Conservation (phyloP, 2,113 vertebrate species). For the Mionectes macconnelli region DNA sequence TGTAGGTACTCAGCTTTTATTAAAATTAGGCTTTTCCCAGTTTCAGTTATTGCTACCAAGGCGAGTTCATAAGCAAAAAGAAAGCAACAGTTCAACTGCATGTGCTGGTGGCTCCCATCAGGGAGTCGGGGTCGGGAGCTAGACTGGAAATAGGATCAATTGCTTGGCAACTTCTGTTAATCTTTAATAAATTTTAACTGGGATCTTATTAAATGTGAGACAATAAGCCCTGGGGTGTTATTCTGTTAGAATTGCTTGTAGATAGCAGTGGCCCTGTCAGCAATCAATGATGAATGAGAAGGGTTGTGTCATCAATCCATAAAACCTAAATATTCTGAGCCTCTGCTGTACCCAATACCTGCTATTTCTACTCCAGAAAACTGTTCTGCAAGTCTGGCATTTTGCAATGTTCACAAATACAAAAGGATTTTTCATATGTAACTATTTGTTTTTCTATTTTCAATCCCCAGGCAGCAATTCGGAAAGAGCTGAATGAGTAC, state of each 20-base stretch:
- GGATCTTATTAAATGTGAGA: neutral
- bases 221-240: neutral
- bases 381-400: neutral
- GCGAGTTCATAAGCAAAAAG: neutral
- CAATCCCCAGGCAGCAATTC: slow-evolving; percentile 89
- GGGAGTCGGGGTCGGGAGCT: neutral
- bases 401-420: neutral
- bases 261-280: neutral
- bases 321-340: neutral
- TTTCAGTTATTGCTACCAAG: neutral
- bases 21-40: neutral
- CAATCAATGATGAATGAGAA: neutral
- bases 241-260: neutral
- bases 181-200: neutral
- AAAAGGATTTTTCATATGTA: neutral
- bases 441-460: neutral
- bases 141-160: neutral
- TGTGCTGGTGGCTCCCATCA: neutral
- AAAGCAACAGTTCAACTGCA: neutral
- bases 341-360: neutral
- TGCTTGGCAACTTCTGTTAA: neutral
- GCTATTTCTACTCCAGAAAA: neutral
- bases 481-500: slow-evolving; percentile 98
- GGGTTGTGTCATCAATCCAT: neutral
- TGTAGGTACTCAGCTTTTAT: neutral